phyloP scores from a whole-genome alignment of 2,888 invertebrate genomes.

The Deroplatys truncata region DNA sequence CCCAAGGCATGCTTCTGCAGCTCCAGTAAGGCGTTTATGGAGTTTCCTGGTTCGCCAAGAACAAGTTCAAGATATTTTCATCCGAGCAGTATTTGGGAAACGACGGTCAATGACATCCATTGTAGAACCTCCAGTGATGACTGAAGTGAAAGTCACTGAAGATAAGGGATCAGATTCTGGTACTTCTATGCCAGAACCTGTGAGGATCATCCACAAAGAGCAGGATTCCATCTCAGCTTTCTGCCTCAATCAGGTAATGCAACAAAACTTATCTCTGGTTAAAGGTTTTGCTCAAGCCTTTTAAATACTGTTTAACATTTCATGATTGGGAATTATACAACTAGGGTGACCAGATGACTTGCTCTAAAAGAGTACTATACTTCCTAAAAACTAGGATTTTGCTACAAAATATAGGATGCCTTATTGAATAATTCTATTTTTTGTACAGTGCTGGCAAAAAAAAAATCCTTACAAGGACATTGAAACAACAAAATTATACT shows the following conservation, averaged over 20 bases:
- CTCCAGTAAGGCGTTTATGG: constrained; percentile 83
- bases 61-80: constrained; percentile 88
- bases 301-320: too few species aligned
- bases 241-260: constrained; percentile 82
- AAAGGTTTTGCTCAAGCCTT: too few species aligned
- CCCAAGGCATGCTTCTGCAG: constrained; percentile 63
- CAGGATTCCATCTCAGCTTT: constrained; percentile 97
- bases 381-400: too few species aligned
- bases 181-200: constrained; percentile 63
- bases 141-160: constrained; percentile 25
- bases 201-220: constrained; percentile 96
- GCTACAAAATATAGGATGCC: too few species aligned
- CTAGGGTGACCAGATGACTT: too few species aligned
- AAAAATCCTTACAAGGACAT: too few species aligned
- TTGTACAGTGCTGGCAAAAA: too few species aligned
- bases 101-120: constrained; percentile 55
- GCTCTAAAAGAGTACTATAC: too few species aligned
- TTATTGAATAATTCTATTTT: too few species aligned
- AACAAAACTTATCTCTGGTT: not conserved
- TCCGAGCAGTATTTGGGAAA: constrained; percentile 89
- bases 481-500: too few species aligned
- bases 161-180: constrained; percentile 27
- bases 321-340: too few species aligned
- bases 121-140: constrained; percentile 12
- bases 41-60: constrained; percentile 90